A percentile compares a stretch with the other conserved stretches of the same genome.
Evolutionary conservation across 2,888 invertebrate genomes (phyloP).

Genomic region (Thyatira batis): DNA sequence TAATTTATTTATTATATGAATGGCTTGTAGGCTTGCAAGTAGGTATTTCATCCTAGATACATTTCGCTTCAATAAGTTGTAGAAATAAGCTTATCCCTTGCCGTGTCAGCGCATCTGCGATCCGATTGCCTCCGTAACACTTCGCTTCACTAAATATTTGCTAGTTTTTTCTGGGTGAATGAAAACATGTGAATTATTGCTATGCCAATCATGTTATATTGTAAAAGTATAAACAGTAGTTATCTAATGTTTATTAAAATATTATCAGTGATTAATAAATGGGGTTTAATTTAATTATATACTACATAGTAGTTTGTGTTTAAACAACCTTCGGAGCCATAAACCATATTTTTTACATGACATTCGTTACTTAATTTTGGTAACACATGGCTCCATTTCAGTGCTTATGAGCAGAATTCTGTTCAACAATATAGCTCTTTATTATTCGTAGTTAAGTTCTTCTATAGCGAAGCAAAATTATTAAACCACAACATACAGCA

Average conservation of each 20-base stretch:
- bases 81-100: constrained; percentile 39
- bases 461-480: background rate
- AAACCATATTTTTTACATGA: too few species aligned
- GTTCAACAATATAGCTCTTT: background rate
- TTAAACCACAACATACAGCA: background rate
- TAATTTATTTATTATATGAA: background rate
- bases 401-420: too few species aligned
- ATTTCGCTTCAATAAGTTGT: constrained; percentile 34
- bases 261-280: too few species aligned
- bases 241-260: too few species aligned
- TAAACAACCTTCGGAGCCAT: too few species aligned
- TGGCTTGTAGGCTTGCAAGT: constrained; percentile 5
- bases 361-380: too few species aligned
- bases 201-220: background rate
- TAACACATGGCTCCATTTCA: too few species aligned
- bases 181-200: background rate
- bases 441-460: background rate
- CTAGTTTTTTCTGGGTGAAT: background rate
- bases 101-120: constrained; percentile 33
- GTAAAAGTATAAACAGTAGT: too few species aligned
- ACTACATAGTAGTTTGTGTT: too few species aligned
- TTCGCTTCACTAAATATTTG: constrained; percentile 10
- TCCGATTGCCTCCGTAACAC: constrained; percentile 19
- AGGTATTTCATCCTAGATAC: constrained; percentile 7
- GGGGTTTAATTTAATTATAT: too few species aligned